Base-by-base conservation (phyloP, 2,113 vertebrate genomes). In the Castor canadensis region DNA sequence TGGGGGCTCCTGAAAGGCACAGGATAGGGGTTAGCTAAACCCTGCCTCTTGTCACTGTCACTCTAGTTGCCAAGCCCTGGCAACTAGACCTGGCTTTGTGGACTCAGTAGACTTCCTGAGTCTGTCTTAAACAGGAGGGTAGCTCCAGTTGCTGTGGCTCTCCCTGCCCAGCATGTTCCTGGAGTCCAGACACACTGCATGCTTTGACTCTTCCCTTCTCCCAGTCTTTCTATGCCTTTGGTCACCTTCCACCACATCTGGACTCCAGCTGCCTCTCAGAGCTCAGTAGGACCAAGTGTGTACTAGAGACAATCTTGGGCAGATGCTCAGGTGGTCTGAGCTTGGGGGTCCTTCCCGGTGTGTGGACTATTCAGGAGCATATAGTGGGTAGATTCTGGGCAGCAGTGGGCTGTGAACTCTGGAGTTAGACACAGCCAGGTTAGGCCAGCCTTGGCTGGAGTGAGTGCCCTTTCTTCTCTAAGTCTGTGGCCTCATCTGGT, bases 21-120 rank as follows among this genome's bases (percentile, higher is more conserved):
- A 0, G 0, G 26, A 58, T 6, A 3, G 45, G 19, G 28, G 11
- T 49, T 12, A 12, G 24, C 54, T 5, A 24, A 43, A 3, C 32
- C 40, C 35, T 5, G 16, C 40, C 66, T 1, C 52, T 20, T 0
- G 60, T 73, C 38, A 2, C 38, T 17, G 6, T 35, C 52, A 3
- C 64, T n/a, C 49, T 1, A 3, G 49, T 16, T 1, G 28, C 60
- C 2, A 4, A 80, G 13, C 17, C 35, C 4, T 12, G n/a, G 52
- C 85, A 73, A 32, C 62, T n/a, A n/a, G n/a, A 28, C 60, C 45
- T 10, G 67, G 43, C 88, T 75, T 1, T 30, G n/a, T 16, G 30
- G 81, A 30, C 45, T 5, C 5, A 2, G 45, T 28, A 11, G 80
- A 19, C n/a, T n/a, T 32, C 83, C 22, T 38, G 22, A 26, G 56